Evolutionary conservation across 2,888 invertebrate species (phyloP), one percentile per base, ranked within the genome.

Genomic region (Myathropa florea): DNA sequence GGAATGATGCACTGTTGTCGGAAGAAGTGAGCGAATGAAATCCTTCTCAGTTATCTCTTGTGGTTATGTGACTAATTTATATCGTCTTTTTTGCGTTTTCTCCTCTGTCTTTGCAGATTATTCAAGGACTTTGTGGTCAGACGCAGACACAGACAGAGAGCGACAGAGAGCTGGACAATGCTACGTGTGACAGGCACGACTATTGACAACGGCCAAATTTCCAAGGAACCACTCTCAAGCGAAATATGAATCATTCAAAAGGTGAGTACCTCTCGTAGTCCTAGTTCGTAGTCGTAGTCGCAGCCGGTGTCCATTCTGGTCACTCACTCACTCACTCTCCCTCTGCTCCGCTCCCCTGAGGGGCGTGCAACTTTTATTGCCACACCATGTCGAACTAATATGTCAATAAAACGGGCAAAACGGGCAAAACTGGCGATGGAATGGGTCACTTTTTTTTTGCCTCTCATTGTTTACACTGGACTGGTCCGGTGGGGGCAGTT

Each of bases 231-330:
- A 79, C 73, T 86, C 71, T 75, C 73, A 63, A 86, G 85, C 71
- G 71, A 90, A 91, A 90, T 90, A 92, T 92, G 92, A 92, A 91
- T 91, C 92, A 92, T 90, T 91, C 92, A 89, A 92, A 92, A 90
- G 92, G 92, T 92, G 89, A 91, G 92, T 91, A 18, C 18, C 18
- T 7, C 39, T 39, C 39, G 3, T 2, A 14, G 14, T 6, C 39
- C 7, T 36, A 23, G 7, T 26, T 30, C 46, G 33, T 18, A 33
- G 33, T 33, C 33, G n/a, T 33, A 12, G 33, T 10, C 1, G 10
- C 10, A 10, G 30, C 30, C 30, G 10, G n/a, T n/a, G 30, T n/a
- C 39, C 39, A 14, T 46, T 46, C 39, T 46, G 14, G 14, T 14
- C 36, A 12, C 28, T 6, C 28, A 28, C 3, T 6, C 6, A 3